Evolutionary conservation across 2,888 invertebrate species (phyloP).

Genomic region (Pachycephus smyrnensis): DNA sequence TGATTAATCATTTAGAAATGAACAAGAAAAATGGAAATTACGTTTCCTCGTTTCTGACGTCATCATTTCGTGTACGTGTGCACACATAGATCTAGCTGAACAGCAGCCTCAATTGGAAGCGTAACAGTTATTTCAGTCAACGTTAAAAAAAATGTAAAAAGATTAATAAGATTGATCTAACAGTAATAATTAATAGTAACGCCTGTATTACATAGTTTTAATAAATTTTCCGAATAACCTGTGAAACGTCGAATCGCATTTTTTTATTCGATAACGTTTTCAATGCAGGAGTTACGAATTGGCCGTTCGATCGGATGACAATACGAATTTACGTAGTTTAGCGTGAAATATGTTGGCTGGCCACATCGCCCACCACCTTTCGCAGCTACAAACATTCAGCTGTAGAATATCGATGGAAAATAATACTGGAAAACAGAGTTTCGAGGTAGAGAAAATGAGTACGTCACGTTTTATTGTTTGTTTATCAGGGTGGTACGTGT

Average conservation of each 20-base stretch:
- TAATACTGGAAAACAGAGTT: background rate
- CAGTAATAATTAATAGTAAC: no score
- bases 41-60: no score
- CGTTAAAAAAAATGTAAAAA: no score
- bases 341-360: conserved; percentile 19
- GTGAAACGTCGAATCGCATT: background rate
- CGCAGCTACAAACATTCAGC: background rate
- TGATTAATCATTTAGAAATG: no score
- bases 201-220: no score
- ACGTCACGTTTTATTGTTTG: background rate
- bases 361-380: background rate
- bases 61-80: no score
- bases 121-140: background rate
- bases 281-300: background rate
- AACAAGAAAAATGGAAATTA: no score
- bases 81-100: no score
- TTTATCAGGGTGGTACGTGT: background rate
- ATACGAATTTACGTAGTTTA: conserved; percentile 41
- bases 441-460: background rate
- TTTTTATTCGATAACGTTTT: background rate
- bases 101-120: no score
- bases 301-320: conserved; percentile 18
- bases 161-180: no score
- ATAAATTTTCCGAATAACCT: background rate
- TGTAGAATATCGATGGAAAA: background rate